Conservation (phyloP, 2,797 vertebrate genomes). For the Scolopax bukidnonensis region DNA sequence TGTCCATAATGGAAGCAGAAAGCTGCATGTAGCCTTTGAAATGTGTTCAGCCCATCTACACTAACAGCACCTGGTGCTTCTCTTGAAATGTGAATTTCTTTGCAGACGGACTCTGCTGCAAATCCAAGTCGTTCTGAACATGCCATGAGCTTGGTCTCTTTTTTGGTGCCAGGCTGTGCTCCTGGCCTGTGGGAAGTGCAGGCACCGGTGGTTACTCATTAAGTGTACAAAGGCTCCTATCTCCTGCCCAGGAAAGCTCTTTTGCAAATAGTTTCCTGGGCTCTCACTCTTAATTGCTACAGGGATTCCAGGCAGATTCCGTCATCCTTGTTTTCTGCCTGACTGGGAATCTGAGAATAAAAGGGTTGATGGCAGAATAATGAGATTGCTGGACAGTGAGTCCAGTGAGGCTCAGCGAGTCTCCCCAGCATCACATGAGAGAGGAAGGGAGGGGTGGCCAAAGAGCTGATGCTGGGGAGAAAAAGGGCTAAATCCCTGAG, state of each 20-base stretch:
- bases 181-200: background rate
- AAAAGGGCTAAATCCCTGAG: constrained; percentile 20
- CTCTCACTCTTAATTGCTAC: constrained; percentile 70
- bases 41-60: background rate
- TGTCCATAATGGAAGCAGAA: background rate
- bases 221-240: constrained; percentile 8
- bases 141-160: background rate
- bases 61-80: background rate
- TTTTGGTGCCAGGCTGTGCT: background rate
- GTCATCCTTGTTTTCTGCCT: constrained; percentile 84
- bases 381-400: constrained; percentile 67
- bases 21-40: background rate
- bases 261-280: constrained; percentile 23
- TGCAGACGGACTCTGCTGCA: background rate
- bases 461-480: constrained; percentile 31
- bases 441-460: background rate
- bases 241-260: constrained; percentile 49
- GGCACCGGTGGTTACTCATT: constrained; percentile 33
- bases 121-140: rapidly evolving
- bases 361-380: constrained; percentile 80
- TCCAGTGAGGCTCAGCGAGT: constrained; percentile 76
- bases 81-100: background rate
- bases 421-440: constrained; percentile 66
- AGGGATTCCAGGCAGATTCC: constrained; percentile 65
- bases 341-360: constrained; percentile 78